Evolutionary conservation across 1,140 invertebrate genomes (phyloP).

Genomic region (Drosophila teissieri): DNA sequence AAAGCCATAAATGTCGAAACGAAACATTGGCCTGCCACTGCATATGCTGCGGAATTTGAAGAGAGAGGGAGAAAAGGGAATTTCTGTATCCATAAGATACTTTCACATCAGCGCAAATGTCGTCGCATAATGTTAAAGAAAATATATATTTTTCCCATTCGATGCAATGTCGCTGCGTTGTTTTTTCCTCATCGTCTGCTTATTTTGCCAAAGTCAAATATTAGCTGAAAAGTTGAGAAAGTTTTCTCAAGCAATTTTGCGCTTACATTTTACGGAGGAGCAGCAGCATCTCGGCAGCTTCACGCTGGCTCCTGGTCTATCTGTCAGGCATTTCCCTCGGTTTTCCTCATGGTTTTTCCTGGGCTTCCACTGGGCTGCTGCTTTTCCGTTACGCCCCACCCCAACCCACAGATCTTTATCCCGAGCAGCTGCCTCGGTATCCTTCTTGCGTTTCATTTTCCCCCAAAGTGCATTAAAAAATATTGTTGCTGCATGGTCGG

Average conservation of each 20-base stretch:
- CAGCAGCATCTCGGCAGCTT: constrained; percentile 33
- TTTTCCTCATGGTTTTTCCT: constrained; percentile 11
- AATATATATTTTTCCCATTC: constrained; percentile 70
- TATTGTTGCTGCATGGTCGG: constrained; percentile 83
- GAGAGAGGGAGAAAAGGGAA: background rate
- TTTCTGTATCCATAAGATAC: constrained; percentile 32
- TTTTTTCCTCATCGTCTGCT: constrained; percentile 81
- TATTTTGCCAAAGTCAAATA: constrained; percentile 82
- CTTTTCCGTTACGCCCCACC: background rate
- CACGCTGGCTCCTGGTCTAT: constrained; percentile 68
- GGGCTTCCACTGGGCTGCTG: constrained; percentile 10
- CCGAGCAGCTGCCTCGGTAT: constrained; percentile 63
- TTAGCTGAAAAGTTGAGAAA: constrained; percentile 83
- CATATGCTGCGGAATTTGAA: constrained; percentile 23
- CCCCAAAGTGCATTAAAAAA: constrained; percentile 83
- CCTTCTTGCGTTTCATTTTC: constrained; percentile 72
- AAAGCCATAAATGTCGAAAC: constrained; percentile 36
- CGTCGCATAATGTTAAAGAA: constrained; percentile 74
- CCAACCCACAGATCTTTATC: constrained; percentile 61
- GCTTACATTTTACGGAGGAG: constrained; percentile 72
- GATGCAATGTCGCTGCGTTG: constrained; percentile 67
- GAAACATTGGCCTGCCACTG: constrained; percentile 37
- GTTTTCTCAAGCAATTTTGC: constrained; percentile 83
- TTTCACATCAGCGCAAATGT: constrained; percentile 71
- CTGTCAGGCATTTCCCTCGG: constrained; percentile 73